These are phyloP conservation scores for Menidia beryllina DNA, from an alignment of 2,113 vertebrate species.

Conservation along the genomic window DNA sequence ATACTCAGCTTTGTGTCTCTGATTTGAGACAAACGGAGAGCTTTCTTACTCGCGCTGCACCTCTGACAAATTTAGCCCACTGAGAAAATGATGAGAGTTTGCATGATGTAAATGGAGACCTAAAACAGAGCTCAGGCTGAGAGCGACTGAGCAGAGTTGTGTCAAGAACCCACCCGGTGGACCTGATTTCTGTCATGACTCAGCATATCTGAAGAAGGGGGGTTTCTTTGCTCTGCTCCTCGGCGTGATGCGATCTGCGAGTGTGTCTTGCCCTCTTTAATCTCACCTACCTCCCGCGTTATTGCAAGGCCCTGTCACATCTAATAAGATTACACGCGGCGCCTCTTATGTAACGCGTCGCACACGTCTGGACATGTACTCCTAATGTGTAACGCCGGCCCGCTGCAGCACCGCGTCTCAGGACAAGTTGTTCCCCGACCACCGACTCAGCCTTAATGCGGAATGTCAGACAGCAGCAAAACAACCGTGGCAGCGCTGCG, in stretches of 20 bases:
- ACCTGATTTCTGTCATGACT: background rate
- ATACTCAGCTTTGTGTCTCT: no score
- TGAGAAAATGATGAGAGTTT: no score
- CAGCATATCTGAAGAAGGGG: background rate
- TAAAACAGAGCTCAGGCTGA: background rate
- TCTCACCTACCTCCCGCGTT: conserved; percentile 24
- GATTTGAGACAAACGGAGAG: background rate
- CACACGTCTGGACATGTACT: conserved; percentile 68
- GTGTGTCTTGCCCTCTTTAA: conserved; percentile 13
- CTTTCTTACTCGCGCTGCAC: background rate
- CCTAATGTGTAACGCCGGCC: conserved; percentile 17
- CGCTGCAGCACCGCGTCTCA: conserved; percentile 19
- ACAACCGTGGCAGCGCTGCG: conserved; percentile 30
- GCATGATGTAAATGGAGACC: background rate
- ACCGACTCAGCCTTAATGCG: conserved; percentile 44
- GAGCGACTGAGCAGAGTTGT: background rate
- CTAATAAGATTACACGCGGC: conserved; percentile 39
- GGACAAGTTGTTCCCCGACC: conserved; percentile 61
- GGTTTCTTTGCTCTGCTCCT: background rate
- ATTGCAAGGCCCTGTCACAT: conserved; percentile 38
- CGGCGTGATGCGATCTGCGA: background rate
- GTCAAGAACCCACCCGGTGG: background rate
- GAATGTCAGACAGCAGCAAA: conserved; percentile 41
- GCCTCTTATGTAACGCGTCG: conserved; percentile 70
- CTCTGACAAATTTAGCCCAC: background rate